These are phyloP conservation scores for Drosophila teissieri DNA, from an alignment of 1,140 invertebrate species.

Conservation along the genomic window DNA sequence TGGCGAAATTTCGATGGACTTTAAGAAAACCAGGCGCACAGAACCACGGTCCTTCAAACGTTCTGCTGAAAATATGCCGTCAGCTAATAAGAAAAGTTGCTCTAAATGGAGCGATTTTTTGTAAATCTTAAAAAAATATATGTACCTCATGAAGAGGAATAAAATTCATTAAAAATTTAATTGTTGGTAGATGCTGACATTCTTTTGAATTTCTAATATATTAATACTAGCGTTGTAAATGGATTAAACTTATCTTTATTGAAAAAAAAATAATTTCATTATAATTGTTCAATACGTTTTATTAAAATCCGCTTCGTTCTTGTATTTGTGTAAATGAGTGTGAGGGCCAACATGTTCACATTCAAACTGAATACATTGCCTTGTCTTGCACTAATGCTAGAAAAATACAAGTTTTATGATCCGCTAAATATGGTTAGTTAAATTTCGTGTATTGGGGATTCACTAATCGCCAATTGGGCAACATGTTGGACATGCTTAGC, in stretches of 20 bases:
- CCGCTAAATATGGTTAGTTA: slow-evolving; percentile 59
- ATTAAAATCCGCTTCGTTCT: slow-evolving; percentile 68
- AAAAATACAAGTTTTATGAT: slow-evolving; percentile 57
- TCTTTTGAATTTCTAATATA: too few species aligned
- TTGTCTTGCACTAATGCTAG: slow-evolving; percentile 51
- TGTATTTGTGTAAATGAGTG: slow-evolving; percentile 53
- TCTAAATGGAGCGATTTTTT: slow-evolving; percentile 63
- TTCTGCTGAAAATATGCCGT: neutral
- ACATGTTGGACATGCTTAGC: slow-evolving; percentile 50
- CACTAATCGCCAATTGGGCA: slow-evolving; percentile 43
- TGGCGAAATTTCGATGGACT: neutral
- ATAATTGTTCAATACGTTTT: slow-evolving; percentile 49
- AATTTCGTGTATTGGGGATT: slow-evolving; percentile 26
- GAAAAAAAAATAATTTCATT: neutral
- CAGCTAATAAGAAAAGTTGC: slow-evolving; percentile 5
- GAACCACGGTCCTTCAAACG: slow-evolving; percentile 13
- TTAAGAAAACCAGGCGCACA: slow-evolving; percentile 1
- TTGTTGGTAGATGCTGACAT: too few species aligned
- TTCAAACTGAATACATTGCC: slow-evolving; percentile 59
- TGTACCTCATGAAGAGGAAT: neutral
- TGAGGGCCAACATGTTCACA: slow-evolving; percentile 41
- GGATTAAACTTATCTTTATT: neutral
- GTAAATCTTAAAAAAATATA: slow-evolving; percentile 1
- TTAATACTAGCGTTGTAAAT: neutral
- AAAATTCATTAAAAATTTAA: too few species aligned